Evolutionary conservation across 1,140 invertebrate genomes (phyloP).

Genomic region (Andricus grossulariae): DNA sequence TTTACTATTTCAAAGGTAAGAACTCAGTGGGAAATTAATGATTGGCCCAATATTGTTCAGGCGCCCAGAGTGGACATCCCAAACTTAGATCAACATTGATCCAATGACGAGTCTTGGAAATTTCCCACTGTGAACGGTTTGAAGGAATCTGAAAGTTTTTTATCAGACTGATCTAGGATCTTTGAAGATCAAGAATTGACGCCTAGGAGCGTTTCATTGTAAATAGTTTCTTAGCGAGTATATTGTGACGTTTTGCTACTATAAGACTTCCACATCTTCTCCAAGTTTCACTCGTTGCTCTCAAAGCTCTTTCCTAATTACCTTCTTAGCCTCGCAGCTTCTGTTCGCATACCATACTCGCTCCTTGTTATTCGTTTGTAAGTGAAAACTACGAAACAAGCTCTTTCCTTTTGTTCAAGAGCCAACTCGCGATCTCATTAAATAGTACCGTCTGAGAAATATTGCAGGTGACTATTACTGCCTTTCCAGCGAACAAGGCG

Average conservation of each 20-base stretch:
- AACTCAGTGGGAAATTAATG: too few relatives aligned
- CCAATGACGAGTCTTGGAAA: not conserved
- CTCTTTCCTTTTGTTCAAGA: not conserved
- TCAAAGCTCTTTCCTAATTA: slow-evolving; percentile 10
- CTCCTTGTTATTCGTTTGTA: slow-evolving; percentile 22
- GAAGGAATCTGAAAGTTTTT: not conserved
- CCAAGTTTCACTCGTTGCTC: slow-evolving; percentile 16
- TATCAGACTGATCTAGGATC: not conserved
- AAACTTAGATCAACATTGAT: too few relatives aligned
- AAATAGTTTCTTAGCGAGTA: slow-evolving; percentile 11
- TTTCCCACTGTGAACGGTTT: slow-evolving; percentile 30
- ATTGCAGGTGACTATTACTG: slow-evolving; percentile 12
- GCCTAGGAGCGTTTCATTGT: not conserved
- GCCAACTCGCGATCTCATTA: slow-evolving; percentile 9
- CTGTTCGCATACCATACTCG: slow-evolving; percentile 18
- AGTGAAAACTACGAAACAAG: slow-evolving; percentile 27
- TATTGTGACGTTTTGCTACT: not conserved
- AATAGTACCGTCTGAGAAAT: slow-evolving; percentile 14
- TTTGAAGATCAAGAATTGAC: slow-evolving; percentile 11
- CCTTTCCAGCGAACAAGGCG: not conserved
- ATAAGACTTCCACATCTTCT: not conserved
- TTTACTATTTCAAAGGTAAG: too few relatives aligned
- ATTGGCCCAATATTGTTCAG: too few relatives aligned
- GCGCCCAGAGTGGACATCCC: too few relatives aligned
- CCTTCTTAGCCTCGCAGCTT: slow-evolving; percentile 15